Evolutionary conservation across 2,888 invertebrate species (phyloP).

Genomic region (Noctua pronuba): DNA sequence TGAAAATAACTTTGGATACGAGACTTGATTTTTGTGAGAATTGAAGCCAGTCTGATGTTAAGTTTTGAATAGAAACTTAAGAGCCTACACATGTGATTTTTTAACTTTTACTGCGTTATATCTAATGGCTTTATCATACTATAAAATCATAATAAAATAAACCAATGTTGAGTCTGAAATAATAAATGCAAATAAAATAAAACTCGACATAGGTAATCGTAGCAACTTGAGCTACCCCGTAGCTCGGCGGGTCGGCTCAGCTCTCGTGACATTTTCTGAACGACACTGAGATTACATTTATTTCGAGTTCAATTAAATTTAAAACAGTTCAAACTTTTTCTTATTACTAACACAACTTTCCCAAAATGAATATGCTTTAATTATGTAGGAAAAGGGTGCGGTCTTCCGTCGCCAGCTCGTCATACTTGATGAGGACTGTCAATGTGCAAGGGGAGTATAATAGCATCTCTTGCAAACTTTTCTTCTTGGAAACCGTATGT

Average conservation of each 20-base stretch:
- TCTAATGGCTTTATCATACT: not conserved
- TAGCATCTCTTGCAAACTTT: not conserved
- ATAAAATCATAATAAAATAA: not conserved
- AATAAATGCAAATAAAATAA: not conserved
- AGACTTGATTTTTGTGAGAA: slow-evolving; percentile 2
- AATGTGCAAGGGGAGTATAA: not conserved
- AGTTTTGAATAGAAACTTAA: slow-evolving; percentile 1
- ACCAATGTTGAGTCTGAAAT: not conserved
- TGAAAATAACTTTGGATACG: slow-evolving; percentile 22
- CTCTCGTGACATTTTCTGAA: not conserved
- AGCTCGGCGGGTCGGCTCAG: not conserved
- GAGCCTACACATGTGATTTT: not conserved
- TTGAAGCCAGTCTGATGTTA: not conserved
- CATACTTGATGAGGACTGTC: not conserved
- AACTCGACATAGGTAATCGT: slow-evolving; percentile 12
- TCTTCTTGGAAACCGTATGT: not conserved
- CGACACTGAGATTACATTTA: not conserved
- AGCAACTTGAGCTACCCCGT: slow-evolving; percentile 22
- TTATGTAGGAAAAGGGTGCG: not conserved
- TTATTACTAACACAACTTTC: not conserved
- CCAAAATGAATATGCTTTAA: not conserved
- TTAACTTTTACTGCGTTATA: not conserved
- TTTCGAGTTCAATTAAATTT: not conserved
- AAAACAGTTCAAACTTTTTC: not conserved
- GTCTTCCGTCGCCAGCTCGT: too few relatives aligned